A percentile compares a stretch with the other conserved stretches of the same genome.
These are phyloP conservation scores for Mylabris phalerata DNA, from an alignment of 1,140 invertebrate genomes.

Conservation along the genomic window DNA sequence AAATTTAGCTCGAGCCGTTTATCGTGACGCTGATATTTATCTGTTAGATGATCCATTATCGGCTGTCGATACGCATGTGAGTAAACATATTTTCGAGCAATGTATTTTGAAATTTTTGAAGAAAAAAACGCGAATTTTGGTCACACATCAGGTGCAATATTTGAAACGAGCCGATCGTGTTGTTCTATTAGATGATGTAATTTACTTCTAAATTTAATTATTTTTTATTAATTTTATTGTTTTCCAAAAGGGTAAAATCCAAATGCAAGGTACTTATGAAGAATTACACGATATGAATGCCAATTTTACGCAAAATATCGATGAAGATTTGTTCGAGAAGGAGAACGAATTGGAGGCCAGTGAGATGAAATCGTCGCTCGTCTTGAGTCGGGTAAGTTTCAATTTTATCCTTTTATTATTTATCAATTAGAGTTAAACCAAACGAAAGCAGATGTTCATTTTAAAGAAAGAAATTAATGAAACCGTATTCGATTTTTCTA, in stretches of 20 bases:
- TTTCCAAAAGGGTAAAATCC: conserved; percentile 45
- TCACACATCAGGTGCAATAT: conserved; percentile 76
- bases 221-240: no score
- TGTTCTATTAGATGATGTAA: conserved; percentile 58
- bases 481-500: no score
- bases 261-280: conserved; percentile 50
- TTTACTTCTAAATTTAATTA: no score
- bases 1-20: conserved; percentile 54
- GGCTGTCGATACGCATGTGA: conserved; percentile 67
- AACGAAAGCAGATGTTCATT: no score
- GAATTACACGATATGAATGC: conserved; percentile 47
- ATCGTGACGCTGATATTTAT: conserved; percentile 67
- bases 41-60: conserved; percentile 78
- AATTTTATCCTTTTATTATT: neutral
- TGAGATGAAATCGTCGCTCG: neutral
- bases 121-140: conserved; percentile 56
- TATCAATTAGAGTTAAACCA: no score
- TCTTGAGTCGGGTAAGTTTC: conserved; percentile 1
- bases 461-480: no score
- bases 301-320: conserved; percentile 48
- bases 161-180: conserved; percentile 62
- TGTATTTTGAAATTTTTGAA: conserved; percentile 48
- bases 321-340: conserved; percentile 11
- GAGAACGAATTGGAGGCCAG: neutral
- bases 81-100: conserved; percentile 59